Percentiles rank a stretch among this genome's conserved stretches.
Conservation (phyloP, 1,140 invertebrate genomes). For the Spodoptera litura region DNA sequence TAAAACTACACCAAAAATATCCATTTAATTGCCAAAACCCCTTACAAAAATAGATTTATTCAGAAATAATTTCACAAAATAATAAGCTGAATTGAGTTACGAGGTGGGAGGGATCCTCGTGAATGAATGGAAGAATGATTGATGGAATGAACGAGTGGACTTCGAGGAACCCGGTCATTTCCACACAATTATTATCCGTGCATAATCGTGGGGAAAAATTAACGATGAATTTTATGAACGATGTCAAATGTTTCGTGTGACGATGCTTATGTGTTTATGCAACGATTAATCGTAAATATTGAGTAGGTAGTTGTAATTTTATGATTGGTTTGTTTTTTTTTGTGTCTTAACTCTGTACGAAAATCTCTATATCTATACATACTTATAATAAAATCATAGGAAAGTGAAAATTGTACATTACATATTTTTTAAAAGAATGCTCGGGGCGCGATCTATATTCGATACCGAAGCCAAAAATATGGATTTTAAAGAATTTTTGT, state of each 20-base stretch:
- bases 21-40: too few species aligned
- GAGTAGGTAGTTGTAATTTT: background rate
- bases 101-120: constrained; percentile 18
- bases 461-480: too few species aligned
- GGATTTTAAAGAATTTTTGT: too few species aligned
- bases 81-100: constrained; percentile 17
- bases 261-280: background rate
- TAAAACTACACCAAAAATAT: too few species aligned
- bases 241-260: constrained; percentile 29
- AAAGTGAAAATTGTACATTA: too few species aligned
- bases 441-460: too few species aligned
- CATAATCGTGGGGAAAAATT: constrained; percentile 38
- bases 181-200: constrained; percentile 26
- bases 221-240: constrained; percentile 36
- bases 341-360: too few species aligned
- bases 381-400: too few species aligned
- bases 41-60: background rate
- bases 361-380: too few species aligned
- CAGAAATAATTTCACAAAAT: constrained; percentile 6
- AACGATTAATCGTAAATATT: constrained; percentile 1
- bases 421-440: too few species aligned
- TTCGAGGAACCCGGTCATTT: constrained; percentile 25
- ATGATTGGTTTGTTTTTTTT: background rate
- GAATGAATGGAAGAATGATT: constrained; percentile 38
- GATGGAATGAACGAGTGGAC: constrained; percentile 42